Evolutionary conservation across 2,113 vertebrate species (phyloP), one percentile per base, ranked within the genome.

Genomic region (Corythornis madagascariensis): DNA sequence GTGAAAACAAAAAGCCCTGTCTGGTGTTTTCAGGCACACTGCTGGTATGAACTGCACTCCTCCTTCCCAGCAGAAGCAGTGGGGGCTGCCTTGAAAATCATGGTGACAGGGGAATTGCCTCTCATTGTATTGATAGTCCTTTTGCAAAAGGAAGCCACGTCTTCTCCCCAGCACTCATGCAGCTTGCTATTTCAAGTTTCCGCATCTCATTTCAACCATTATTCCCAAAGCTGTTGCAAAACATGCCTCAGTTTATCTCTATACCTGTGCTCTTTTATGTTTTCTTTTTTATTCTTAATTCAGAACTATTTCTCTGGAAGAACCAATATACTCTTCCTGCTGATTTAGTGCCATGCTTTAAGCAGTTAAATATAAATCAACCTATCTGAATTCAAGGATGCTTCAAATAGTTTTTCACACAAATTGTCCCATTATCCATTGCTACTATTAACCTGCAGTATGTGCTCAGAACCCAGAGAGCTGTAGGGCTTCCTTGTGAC

Each of bases 1-100:
- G 16, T 13, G 20, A 26, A 28, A 57, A 29, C 7, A 33, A n/a
- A 33, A 61, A 6, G 3, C 3, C 0, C 0, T 10, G 15, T 42
- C 22, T 21, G 33, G 33, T 50, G 24, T 43, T 21, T 13, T 21
- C 22, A 6, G 1, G 2, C 8, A 16, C 14, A 16, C 16, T 13
- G 26, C 16, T 5, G 12, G 25, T 11, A 2, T 5, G 42, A 50
- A 14, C 22, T 8, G 31, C 6, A 1, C 3, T 52, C 2, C 18
- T 43, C n/a, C 33, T n/a, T 50, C n/a, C 42, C 35, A 4, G 43
- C 57, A 60, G 25, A n/a, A 40, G 33, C 13, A 22, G 31, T 13
- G 18, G 25, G 28, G 40, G 9, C 4, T 19, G 10, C 48, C 18
- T 60, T 35, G 21, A 26, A 21, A 13, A 22, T 3, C 29, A 7